Conservation (phyloP, 1,140 invertebrate genomes). For the Amphibalanus amphitrite region DNA sequence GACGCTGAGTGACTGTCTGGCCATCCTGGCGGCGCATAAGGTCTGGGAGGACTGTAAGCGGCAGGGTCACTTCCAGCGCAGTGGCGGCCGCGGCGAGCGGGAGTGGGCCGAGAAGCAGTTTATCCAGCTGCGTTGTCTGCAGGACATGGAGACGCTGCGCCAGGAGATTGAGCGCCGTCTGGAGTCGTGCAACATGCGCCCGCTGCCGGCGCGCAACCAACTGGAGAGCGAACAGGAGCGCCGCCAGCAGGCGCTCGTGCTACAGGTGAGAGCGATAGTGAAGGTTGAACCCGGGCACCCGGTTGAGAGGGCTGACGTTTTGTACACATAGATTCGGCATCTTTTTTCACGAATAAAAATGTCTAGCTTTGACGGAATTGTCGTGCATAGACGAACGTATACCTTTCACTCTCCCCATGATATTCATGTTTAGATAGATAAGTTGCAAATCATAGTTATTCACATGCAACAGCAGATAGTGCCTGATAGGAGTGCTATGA, state of each 20-base stretch:
- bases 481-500: too few relatives aligned
- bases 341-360: too few relatives aligned
- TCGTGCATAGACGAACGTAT: too few relatives aligned
- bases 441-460: too few relatives aligned
- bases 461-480: too few relatives aligned
- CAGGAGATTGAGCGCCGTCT: constrained; percentile 47
- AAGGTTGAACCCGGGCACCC: not conserved
- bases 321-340: too few relatives aligned
- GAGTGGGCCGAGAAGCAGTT: constrained; percentile 53
- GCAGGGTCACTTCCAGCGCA: constrained; percentile 24
- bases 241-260: constrained; percentile 28
- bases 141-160: constrained; percentile 51
- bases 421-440: too few relatives aligned
- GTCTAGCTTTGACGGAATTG: too few relatives aligned
- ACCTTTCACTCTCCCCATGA: too few relatives aligned
- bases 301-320: not conserved
- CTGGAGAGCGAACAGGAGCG: not conserved
- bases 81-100: constrained; percentile 29
- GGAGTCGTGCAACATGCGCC: constrained; percentile 12
- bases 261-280: constrained; percentile 35
- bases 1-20: constrained; percentile 67
- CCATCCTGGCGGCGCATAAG: constrained; percentile 59
- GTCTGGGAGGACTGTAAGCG: constrained; percentile 25
- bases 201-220: not conserved
- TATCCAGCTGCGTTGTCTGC: constrained; percentile 50